Base-by-base conservation (phyloP, 1,140 invertebrate genomes). In the Lepidurus packardi region DNA sequence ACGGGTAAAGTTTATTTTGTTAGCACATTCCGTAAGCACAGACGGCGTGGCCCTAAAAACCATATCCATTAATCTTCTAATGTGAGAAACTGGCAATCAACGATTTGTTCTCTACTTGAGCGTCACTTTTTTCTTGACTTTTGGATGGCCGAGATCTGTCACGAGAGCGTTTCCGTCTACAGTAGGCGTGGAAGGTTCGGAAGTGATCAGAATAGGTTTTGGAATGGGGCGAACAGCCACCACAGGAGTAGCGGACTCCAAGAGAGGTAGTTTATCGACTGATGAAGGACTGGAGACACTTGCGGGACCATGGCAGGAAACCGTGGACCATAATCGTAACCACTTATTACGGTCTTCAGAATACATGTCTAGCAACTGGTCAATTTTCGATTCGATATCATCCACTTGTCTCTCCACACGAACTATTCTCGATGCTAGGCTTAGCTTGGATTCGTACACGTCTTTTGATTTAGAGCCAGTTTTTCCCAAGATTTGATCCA, bases 391-490 rank as follows among this genome's bases (percentile, higher is more conserved):
- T 87, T 97, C 95, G 85, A 95, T 95, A 84, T 96, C 94, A 84
- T 96, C 88, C 88, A 96, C 95, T 90, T 95, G 93, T 89, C 95
- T 89, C 88, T 98, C 96, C 82, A 97, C 93, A 88, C 97, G 97
- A 76, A 97, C 94, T 82, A 98, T 92, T 85, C 96, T 89, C 81
- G 93, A 94, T 81, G 95, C 94, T 83, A 98, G 88, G 84, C 93
- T 94, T 82, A 96, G 91, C 89, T 97, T 98, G 8, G 94, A 95
- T 82, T 95, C 94, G 85, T 97, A 96, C 76, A 94, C 93, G 85
- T 96, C 94, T 87, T 95, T 95, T 79, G 93, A 91, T 87, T 95
- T 96, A 43, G 93, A 94, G 81, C 94, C 94, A 87, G 93, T 92
- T 86, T 95, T 95, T 79, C 95, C 96, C 81, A 97, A 89, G 85